phyloP scores from a whole-genome alignment of 2,797 vertebrate species.

The Microctenopoma steveboyesi region DNA sequence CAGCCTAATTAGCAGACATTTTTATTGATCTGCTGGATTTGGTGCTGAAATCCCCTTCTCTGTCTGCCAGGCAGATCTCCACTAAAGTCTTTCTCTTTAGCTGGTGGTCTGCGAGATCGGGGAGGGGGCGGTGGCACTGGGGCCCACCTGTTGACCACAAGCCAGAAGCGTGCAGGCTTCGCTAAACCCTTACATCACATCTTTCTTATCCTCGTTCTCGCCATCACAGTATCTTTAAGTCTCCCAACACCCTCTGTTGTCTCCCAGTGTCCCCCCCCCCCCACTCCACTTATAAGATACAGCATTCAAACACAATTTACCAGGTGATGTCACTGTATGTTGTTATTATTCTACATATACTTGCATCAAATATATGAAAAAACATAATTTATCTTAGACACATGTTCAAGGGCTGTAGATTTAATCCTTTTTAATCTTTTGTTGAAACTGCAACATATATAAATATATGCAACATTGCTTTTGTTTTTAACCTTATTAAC shows the following conservation, averaged over 20 bases:
- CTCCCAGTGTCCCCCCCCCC: background rate
- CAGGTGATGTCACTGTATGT: background rate
- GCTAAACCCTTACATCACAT: slow-evolving; percentile 39
- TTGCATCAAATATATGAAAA: background rate
- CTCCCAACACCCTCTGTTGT: slow-evolving; percentile 9
- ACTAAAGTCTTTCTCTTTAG: slow-evolving; percentile 70
- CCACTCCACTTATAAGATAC: background rate
- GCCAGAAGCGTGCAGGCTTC: slow-evolving; percentile 58
- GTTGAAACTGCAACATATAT: background rate
- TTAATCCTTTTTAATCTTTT: background rate
- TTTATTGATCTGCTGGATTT: slow-evolving; percentile 84
- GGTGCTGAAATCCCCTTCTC: slow-evolving; percentile 72
- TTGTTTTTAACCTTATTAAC: background rate
- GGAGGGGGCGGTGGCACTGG: background rate
- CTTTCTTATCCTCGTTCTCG: slow-evolving; percentile 36
- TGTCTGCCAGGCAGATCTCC: slow-evolving; percentile 82
- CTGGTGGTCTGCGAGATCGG: slow-evolving; percentile 45
- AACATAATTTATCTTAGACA: no score
- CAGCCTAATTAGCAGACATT: slow-evolving; percentile 82
- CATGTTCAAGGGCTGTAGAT: background rate
- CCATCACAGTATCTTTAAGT: slow-evolving; percentile 13
- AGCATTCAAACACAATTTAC: background rate
- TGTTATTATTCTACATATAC: background rate
- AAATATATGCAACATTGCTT: background rate
- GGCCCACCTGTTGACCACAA: slow-evolving; percentile 76